A percentile compares a stretch with the other conserved stretches of the same genome.
Evolutionary conservation across 2,113 vertebrate genomes (phyloP).

Genomic region (Epinephelus cyanopodus): DNA sequence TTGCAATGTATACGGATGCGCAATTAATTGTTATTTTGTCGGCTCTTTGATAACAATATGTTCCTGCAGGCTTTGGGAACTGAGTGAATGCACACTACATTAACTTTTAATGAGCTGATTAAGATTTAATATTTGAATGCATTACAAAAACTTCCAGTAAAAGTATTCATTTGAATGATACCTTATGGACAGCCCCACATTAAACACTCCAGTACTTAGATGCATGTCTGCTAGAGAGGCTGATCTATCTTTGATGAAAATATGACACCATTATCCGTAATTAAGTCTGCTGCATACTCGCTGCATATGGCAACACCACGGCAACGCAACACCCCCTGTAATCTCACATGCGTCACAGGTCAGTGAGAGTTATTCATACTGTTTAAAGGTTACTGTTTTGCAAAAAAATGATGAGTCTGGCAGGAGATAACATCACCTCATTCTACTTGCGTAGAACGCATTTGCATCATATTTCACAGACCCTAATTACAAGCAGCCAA

Average conservation of each 20-base stretch:
- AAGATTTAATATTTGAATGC: conserved; percentile 50
- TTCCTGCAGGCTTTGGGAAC: conserved; percentile 14
- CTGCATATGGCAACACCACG: background rate
- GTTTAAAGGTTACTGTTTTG: background rate
- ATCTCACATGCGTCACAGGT: conserved; percentile 2
- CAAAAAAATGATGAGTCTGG: background rate
- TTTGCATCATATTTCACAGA: background rate
- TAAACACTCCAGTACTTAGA: background rate
- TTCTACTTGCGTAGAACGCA: background rate
- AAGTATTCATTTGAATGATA: background rate
- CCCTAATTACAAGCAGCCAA: conserved; percentile 5
- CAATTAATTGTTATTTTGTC: conserved; percentile 43
- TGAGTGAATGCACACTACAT: background rate
- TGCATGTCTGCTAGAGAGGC: background rate
- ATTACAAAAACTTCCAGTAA: background rate
- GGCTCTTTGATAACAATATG: conserved; percentile 29
- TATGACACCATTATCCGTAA: conserved; percentile 11
- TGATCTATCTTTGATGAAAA: background rate
- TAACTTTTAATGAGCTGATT: conserved; percentile 51
- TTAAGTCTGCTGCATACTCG: conserved; percentile 8
- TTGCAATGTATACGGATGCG: background rate
- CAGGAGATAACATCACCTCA: background rate
- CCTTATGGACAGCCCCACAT: conserved; percentile 6
- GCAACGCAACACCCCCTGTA: background rate
- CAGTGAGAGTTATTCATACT: background rate